Conservation (phyloP, 92 coral and sea anemone species). For the Siderastrea radians region DNA sequence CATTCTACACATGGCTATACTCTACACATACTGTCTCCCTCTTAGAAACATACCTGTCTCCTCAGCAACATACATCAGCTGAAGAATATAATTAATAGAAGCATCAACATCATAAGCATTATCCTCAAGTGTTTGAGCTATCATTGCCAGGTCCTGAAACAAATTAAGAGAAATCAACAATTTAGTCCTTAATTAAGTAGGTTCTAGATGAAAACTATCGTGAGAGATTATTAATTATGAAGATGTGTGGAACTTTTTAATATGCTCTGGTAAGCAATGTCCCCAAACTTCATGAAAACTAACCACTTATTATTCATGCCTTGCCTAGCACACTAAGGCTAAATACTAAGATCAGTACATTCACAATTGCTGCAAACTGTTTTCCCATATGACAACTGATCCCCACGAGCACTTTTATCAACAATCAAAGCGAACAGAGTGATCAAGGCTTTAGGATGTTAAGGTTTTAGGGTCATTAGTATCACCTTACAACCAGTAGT, state of each 20-base stretch:
- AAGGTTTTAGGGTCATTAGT: background rate
- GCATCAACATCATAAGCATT: constrained; percentile 81
- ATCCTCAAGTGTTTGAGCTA: constrained; percentile 80
- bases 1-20: background rate
- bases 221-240: too few species aligned
- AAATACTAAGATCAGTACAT: too few species aligned
- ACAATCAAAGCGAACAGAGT: too few species aligned
- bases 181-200: background rate
- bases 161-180: background rate
- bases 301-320: too few species aligned
- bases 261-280: too few species aligned
- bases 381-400: too few species aligned
- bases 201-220: too few species aligned
- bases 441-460: background rate
- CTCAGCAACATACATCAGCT: constrained; percentile 81
- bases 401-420: too few species aligned
- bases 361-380: too few species aligned
- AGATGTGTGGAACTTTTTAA: too few species aligned
- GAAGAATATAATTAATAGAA: constrained; percentile 82
- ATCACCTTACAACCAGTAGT: constrained; percentile 83
- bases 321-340: too few species aligned
- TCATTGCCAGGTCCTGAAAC: constrained; percentile 77
- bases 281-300: too few species aligned
- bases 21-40: background rate
- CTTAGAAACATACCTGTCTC: constrained; percentile 62